Conservation (phyloP, 1,140 invertebrate species). For the Drosophila ambigua region DNA sequence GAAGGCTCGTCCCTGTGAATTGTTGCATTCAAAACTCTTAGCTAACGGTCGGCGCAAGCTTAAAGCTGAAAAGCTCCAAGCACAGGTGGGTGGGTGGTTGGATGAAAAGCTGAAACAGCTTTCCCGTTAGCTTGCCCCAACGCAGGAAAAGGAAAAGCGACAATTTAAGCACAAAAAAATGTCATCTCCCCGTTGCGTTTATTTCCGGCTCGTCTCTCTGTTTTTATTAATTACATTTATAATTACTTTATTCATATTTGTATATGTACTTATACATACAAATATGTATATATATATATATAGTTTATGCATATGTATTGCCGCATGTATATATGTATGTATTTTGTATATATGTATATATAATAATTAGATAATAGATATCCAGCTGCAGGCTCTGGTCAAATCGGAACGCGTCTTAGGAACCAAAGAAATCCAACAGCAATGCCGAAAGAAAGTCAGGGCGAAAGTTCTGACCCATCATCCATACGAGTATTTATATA, state of each 20-base stretch:
- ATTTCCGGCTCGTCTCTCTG: slow-evolving; percentile 22
- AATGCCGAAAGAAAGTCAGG: too few species aligned
- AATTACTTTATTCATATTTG: slow-evolving; percentile 42
- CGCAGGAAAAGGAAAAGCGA: too few species aligned
- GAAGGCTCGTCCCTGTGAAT: too few species aligned
- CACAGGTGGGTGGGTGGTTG: too few species aligned
- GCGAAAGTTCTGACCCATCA: too few species aligned
- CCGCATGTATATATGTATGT: slow-evolving; percentile 11
- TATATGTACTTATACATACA: slow-evolving; percentile 28
- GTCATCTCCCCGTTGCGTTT: slow-evolving; percentile 16
- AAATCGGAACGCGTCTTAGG: slow-evolving; percentile 19
- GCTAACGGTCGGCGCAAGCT: too few species aligned
- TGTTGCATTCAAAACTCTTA: too few species aligned
- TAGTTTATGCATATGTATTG: slow-evolving; percentile 8
- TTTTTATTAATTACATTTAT: slow-evolving; percentile 54
- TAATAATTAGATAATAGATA: slow-evolving; percentile 29
- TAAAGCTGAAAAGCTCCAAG: too few species aligned
- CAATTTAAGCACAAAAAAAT: slow-evolving; percentile 40
- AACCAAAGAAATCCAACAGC: slow-evolving; percentile 12
- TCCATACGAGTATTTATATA: not conserved
- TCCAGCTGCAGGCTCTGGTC: slow-evolving; percentile 15
- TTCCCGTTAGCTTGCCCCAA: too few species aligned
- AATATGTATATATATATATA: slow-evolving; percentile 28
- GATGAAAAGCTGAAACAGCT: too few species aligned
- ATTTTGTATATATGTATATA: slow-evolving; percentile 9